Base-by-base conservation (phyloP, 2,888 invertebrate genomes). In the Adelphocoris suturalis region DNA sequence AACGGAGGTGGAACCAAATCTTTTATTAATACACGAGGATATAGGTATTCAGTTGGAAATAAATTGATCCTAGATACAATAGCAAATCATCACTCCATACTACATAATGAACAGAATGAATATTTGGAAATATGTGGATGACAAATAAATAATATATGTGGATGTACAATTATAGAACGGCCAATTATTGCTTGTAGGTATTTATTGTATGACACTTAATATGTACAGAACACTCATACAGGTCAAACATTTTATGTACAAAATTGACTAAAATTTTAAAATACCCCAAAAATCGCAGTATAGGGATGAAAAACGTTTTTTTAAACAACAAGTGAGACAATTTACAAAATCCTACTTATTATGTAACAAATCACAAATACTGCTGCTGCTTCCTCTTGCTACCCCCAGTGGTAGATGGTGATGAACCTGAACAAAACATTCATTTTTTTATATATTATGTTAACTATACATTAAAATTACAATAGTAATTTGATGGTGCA, bases 301-400 rank as follows among this genome's bases (percentile, higher is more conserved):
- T 68, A 68, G 0, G 27, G 23, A 19, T n/a, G 37, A 37, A 37
- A 68, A 23, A 68, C 27, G 23, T 13, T 14, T 80, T 52, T 27
- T 82, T 52, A 82, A 48, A 82, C 0, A 48, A 52, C 5, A 37
- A 37, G 37, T 82, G 52, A 82, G 52, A 52, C 48, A 82, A n/a
- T n/a, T 82, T 48, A 52, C 13, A 80, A 0, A 80, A 80, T 46
- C 28, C 9, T 47, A 19, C 78, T n/a, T 37, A n/a, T 9, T 13
- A 37, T 46, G 14, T 47, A 80, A 80, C 37, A 46, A 37, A 91
- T 91, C 91, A 91, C 91, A 91, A 90, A 91, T 91, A 91, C 88
- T 91, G 91, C 84, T 91, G 91, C 84, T 91, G 91, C 86, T 90
- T 91, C 84, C 89, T 91, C 68, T 90, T 91, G 11, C 84, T 85